phyloP scores from a whole-genome alignment of 2,888 invertebrate genomes.

The Dicroscelio sp. region DNA sequence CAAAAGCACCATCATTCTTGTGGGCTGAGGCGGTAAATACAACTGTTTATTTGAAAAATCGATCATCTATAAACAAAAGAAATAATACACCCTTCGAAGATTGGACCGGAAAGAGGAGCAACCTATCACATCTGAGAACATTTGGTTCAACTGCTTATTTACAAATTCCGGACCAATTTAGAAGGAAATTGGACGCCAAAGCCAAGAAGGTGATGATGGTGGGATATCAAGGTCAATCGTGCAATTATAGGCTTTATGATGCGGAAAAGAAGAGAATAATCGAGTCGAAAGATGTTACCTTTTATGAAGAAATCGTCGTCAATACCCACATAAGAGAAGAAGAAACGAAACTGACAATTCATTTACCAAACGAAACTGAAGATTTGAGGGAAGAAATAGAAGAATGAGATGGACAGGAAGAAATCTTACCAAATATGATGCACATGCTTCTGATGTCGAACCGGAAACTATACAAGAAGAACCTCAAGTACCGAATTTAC shows the following conservation, averaged over 20 bases:
- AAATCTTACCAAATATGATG: background rate
- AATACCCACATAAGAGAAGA: constrained; percentile 6
- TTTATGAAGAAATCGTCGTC: constrained; percentile 47
- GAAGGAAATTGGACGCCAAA: constrained; percentile 79
- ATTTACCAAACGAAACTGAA: too few relatives aligned
- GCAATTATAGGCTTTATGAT: constrained; percentile 67
- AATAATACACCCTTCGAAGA: constrained; percentile 50
- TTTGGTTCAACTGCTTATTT: constrained; percentile 77
- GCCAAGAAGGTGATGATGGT: constrained; percentile 77
- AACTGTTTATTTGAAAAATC: constrained; percentile 55
- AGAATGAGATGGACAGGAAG: background rate
- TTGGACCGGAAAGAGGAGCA: constrained; percentile 73
- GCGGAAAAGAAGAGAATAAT: constrained; percentile 13
- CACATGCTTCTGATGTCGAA: too few relatives aligned
- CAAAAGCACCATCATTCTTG: constrained; percentile 51
- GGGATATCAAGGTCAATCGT: constrained; percentile 70
- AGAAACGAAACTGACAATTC: too few relatives aligned
- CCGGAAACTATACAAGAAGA: too few relatives aligned
- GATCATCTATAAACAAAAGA: background rate
- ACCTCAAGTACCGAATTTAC: background rate
- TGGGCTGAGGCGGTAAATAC: constrained; percentile 81
- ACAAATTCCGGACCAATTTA: constrained; percentile 73
- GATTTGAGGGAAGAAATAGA: background rate
- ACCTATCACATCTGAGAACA: constrained; percentile 62
- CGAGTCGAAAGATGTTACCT: constrained; percentile 56